phyloP scores from a whole-genome alignment of 2,113 vertebrate genomes.

The Hylia prasina region DNA sequence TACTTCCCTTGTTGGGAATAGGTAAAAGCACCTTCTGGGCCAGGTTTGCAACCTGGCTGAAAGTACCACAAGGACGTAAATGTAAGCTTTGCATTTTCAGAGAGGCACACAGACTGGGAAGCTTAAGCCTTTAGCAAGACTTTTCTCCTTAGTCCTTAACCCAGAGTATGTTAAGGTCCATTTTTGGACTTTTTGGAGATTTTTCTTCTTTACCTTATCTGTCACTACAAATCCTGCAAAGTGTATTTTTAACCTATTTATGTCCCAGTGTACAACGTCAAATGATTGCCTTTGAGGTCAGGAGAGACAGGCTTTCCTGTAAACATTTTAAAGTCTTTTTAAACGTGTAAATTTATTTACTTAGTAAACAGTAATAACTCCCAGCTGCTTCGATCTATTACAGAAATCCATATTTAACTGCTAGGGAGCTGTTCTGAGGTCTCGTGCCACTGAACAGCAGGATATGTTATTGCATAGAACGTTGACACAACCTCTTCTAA shows the following conservation, averaged over 20 bases:
- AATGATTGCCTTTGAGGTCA: not conserved
- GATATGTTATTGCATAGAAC: slow-evolving; percentile 18
- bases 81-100: not conserved
- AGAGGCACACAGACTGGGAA: not conserved
- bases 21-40: not conserved
- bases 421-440: not conserved
- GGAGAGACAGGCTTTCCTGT: not conserved
- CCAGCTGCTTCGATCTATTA: not conserved
- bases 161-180: not conserved
- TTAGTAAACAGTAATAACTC: not conserved
- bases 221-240: not conserved
- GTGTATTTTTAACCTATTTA: not conserved
- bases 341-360: slow-evolving; percentile 7
- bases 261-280: fast-evolving
- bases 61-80: not conserved
- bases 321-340: not conserved
- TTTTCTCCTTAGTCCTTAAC: not conserved
- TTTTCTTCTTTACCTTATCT: not conserved
- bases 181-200: not conserved
- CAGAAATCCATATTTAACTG: slow-evolving; percentile 10
- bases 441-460: slow-evolving; percentile 25
- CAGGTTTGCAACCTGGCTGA: not conserved
- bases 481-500: not conserved
- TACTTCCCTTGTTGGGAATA: not conserved
- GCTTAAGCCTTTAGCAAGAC: not conserved